Conservation (phyloP, 2,113 vertebrate genomes). For the Progne subis region DNA sequence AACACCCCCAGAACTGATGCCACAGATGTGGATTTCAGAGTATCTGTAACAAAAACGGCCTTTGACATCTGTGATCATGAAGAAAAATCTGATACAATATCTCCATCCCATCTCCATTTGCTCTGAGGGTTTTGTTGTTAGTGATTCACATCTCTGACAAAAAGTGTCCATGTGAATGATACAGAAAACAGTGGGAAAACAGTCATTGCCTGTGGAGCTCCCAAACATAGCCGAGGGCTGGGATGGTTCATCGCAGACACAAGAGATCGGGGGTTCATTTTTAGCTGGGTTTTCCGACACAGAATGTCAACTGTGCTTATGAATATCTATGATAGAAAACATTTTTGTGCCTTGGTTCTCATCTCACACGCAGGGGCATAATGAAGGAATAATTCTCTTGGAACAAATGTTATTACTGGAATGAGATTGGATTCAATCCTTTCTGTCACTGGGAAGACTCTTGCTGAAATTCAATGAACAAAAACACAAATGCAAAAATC, state of each 20-base stretch:
- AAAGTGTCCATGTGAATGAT: background rate
- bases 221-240: background rate
- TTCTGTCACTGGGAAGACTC: background rate
- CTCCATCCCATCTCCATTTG: background rate
- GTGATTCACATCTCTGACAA: background rate
- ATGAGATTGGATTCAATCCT: background rate
- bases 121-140: background rate
- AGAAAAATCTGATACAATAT: background rate
- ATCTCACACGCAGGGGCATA: background rate
- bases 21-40: background rate
- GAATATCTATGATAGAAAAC: constrained; percentile 4
- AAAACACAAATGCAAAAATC: constrained; percentile 59
- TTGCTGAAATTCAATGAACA: background rate
- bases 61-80: background rate
- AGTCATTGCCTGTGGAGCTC: background rate
- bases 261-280: background rate
- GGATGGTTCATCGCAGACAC: background rate
- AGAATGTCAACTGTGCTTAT: background rate
- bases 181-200: background rate
- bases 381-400: constrained; percentile 25
- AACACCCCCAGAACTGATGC: background rate
- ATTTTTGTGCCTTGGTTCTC: background rate
- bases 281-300: background rate
- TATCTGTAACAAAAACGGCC: background rate
- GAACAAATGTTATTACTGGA: constrained; percentile 13